Evolutionary conservation across 2,113 vertebrate genomes (phyloP), one percentile per base, ranked within the genome.

Genomic region (Syngnathoides biaculeatus): DNA sequence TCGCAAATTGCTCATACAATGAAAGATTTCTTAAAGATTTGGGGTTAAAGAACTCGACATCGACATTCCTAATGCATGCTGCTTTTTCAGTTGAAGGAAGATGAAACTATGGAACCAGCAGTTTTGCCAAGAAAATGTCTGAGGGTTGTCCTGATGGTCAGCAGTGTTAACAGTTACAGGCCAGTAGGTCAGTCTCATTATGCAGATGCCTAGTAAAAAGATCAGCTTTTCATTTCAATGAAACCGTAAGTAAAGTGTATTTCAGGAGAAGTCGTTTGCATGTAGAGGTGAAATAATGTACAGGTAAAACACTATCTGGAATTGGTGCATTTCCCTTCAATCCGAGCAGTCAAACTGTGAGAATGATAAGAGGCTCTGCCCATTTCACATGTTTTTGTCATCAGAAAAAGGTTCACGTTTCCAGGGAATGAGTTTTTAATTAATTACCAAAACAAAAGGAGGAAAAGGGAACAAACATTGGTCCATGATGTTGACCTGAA

Each of bases 321-420:
- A 75, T 67, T 69, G 56, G 50, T 71, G 71, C 52, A 57, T 45
- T 17, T 65, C 60, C 43, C 8, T 22, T 62, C 63, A 58, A 77
- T 76, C 35, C 73, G 30, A 68, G 50, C 39, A 12, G 71, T 67
- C 68, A 39, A 47, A 62, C 65, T 59, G 20, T 40, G 59, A 57
- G 14, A 58, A 43, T 73, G 67, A 77, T 72, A 65, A 1, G 7
- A 20, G 60, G 35, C 40, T 17, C 66, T 38, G 59, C 73, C 72
- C 45, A 69, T 74, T 74, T 72, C 42, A 20, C 8, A n/a, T 60
- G 26, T 64, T 76, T 71, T 73, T 68, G 64, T 77, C 72, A 84
- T 81, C 76, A 52, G 64, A 8, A 27, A 53, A 67, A 70, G 66
- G 13, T 26, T 62, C 0, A 61, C 35, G 72, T 35, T 67, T 74